These are phyloP conservation scores for Beris chalybata DNA, from an alignment of 2,888 invertebrate genomes.

Conservation along the genomic window DNA sequence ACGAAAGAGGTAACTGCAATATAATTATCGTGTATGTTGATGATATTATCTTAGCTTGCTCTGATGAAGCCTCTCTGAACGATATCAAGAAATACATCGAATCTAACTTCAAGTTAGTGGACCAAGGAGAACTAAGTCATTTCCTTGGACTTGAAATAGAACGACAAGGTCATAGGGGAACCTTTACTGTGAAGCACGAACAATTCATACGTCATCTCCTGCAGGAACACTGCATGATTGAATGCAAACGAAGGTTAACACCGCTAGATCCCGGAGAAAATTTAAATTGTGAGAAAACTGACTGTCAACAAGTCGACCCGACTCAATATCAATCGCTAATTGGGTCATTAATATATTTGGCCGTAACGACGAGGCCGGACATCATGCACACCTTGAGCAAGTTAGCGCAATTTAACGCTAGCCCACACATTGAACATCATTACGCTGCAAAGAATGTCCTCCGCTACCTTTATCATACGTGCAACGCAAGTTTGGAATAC, in stretches of 20 bases:
- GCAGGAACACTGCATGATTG: neutral
- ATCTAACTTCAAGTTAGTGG: neutral
- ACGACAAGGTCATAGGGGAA: neutral
- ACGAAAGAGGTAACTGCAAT: neutral
- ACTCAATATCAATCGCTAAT: constrained; percentile 38
- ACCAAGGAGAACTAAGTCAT: neutral
- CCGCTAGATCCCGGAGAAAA: constrained; percentile 36
- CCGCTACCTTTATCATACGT: no score
- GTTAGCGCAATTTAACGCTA: constrained; percentile 39
- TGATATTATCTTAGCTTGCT: neutral
- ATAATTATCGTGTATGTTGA: neutral
- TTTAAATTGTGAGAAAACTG: constrained; percentile 19
- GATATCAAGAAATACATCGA: neutral
- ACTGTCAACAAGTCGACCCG: constrained; percentile 32
- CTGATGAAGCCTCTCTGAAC: neutral
- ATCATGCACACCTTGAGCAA: constrained; percentile 38
- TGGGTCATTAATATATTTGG: constrained; percentile 38
- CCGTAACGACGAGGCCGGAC: constrained; percentile 38
- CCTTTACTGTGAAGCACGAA: neutral
- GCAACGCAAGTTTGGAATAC: constrained; percentile 6
- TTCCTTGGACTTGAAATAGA: neutral
- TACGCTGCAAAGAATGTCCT: constrained; percentile 1
- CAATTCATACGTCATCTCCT: neutral
- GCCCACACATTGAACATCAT: constrained; percentile 39
- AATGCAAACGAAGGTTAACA: neutral